These are phyloP conservation scores for Monochamus alternatus DNA, from an alignment of 2,888 invertebrate genomes.

Conservation along the genomic window DNA sequence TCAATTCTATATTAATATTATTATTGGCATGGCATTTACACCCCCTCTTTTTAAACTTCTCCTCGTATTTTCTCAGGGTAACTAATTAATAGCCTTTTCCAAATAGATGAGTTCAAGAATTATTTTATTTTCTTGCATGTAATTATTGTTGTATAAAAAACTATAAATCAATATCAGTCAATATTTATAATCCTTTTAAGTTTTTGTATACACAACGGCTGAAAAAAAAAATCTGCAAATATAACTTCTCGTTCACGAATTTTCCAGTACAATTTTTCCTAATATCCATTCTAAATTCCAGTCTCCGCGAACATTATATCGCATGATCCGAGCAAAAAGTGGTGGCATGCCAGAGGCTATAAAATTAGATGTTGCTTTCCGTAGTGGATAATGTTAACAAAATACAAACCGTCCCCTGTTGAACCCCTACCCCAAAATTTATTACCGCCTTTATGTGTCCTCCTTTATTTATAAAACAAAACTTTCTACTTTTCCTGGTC, in stretches of 20 bases:
- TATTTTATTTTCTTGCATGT: no score
- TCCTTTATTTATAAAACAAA: slow-evolving; percentile 35
- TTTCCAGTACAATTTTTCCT: neutral
- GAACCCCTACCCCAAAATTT: slow-evolving; percentile 29
- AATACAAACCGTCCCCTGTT: slow-evolving; percentile 24
- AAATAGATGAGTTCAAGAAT: no score
- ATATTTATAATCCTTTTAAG: neutral
- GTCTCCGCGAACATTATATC: neutral
- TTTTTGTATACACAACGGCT: neutral
- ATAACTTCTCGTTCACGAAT: neutral
- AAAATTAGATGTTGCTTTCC: slow-evolving; percentile 26
- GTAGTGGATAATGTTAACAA: slow-evolving; percentile 20
- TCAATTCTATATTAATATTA: no score
- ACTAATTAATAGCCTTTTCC: no score
- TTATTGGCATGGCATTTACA: no score
- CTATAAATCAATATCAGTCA: neutral
- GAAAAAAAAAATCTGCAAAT: neutral
- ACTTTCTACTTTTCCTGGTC: slow-evolving; percentile 32
- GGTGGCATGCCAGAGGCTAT: slow-evolving; percentile 23
- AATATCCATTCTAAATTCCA: neutral
- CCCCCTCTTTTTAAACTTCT: no score
- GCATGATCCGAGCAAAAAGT: slow-evolving; percentile 4
- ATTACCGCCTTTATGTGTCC: slow-evolving; percentile 32
- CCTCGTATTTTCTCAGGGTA: no score
- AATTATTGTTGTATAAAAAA: neutral